Evolutionary conservation across 2,797 vertebrate species (phyloP).

Genomic region (Trichosurus vulpecula): DNA sequence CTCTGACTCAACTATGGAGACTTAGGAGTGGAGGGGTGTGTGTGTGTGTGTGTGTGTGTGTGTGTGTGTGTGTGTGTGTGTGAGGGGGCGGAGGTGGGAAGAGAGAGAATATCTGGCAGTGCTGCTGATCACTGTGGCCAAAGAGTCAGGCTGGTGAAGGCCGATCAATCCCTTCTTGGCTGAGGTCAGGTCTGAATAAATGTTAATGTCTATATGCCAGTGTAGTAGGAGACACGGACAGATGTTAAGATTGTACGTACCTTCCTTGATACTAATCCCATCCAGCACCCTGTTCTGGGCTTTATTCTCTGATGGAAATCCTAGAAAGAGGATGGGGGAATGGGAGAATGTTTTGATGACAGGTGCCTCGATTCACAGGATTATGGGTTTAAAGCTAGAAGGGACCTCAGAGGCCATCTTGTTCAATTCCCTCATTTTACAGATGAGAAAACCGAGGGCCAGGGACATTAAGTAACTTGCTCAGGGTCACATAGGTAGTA

Average conservation of each 20-base stretch:
- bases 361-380: background rate
- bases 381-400: background rate
- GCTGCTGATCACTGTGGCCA: background rate
- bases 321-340: background rate
- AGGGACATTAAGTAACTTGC: background rate
- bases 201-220: background rate
- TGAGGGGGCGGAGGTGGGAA: too few relatives aligned
- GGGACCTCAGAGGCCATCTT: too few relatives aligned
- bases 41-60: too few relatives aligned
- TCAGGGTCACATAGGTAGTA: background rate
- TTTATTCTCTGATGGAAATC: background rate
- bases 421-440: background rate
- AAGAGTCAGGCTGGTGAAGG: background rate
- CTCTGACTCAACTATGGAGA: background rate
- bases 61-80: background rate
- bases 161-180: background rate
- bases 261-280: background rate
- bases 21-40: background rate
- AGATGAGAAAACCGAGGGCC: background rate
- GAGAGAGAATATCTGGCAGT: background rate
- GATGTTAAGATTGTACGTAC: background rate
- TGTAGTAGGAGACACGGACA: background rate
- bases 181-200: background rate
- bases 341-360: background rate
- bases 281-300: background rate